A percentile compares a stretch with the other conserved stretches of the same genome.
Conservation (phyloP, 2,797 vertebrate genomes). For the Buphagus erythrorhynchus region DNA sequence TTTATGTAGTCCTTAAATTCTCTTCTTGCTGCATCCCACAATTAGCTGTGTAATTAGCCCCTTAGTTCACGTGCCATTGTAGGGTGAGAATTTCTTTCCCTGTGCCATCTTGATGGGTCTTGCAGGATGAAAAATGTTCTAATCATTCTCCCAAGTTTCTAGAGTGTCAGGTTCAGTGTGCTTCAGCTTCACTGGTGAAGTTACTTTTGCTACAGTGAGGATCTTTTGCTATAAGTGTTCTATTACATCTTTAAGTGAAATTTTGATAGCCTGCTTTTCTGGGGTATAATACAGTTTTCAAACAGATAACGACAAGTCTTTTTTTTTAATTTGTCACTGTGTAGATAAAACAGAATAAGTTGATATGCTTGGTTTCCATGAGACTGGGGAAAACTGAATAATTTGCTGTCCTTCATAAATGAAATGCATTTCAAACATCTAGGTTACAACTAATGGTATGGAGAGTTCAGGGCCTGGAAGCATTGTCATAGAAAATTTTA, state of each 20-base stretch:
- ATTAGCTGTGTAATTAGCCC: neutral
- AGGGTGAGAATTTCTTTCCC: neutral
- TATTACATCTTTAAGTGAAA: neutral
- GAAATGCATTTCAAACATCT: neutral
- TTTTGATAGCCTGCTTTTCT: neutral
- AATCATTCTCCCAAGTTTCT: accelerated
- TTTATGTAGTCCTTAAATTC: neutral
- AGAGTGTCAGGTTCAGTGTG: neutral
- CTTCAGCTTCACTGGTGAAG: neutral
- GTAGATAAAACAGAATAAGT: neutral
- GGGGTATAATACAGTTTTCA: neutral
- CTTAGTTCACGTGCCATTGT: neutral
- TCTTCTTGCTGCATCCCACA: neutral
- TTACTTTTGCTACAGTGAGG: neutral
- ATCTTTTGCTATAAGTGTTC: neutral
- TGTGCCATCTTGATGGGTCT: neutral
- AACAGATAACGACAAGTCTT: neutral
- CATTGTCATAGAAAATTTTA: neutral
- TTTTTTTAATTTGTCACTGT: neutral
- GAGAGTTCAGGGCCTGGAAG: neutral
- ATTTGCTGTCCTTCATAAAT: neutral
- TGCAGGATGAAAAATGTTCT: neutral
- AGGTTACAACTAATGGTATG: neutral
- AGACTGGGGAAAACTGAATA: neutral
- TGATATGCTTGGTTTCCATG: neutral